A percentile compares a stretch with the other conserved stretches of the same genome.
phyloP scores from a whole-genome alignment of 2,113 vertebrate genomes.

The Oryzias melastigma region DNA sequence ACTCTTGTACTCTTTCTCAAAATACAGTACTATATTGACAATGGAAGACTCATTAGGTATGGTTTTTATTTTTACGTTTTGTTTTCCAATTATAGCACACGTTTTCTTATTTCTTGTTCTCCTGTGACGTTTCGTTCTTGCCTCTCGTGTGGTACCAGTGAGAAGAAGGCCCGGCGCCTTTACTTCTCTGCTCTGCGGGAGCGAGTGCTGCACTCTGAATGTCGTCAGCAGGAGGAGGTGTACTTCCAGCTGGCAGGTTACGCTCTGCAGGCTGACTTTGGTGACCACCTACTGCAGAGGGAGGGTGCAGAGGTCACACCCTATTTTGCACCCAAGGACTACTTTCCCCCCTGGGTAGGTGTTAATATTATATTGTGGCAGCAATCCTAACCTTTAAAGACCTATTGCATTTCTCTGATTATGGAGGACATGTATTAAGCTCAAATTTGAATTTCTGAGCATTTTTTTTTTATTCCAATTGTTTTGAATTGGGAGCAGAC shows the following conservation, averaged over 20 bases:
- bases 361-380: neutral
- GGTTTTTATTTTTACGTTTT: slow-evolving; percentile 9
- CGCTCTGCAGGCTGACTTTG: slow-evolving; percentile 86
- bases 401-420: too few relatives aligned
- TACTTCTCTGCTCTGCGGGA: slow-evolving; percentile 87
- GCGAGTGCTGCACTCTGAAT: slow-evolving; percentile 84
- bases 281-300: slow-evolving; percentile 71
- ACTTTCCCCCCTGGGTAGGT: slow-evolving; percentile 91
- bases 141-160: slow-evolving; percentile 64
- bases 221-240: slow-evolving; percentile 85
- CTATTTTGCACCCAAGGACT: slow-evolving; percentile 88
- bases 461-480: too few relatives aligned
- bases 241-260: slow-evolving; percentile 90
- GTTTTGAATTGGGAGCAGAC: too few relatives aligned
- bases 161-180: slow-evolving; percentile 80
- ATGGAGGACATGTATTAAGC: too few relatives aligned
- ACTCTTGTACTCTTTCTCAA: slow-evolving; percentile 84
- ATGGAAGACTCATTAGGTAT: slow-evolving; percentile 87
- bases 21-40: slow-evolving; percentile 89
- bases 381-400: neutral
- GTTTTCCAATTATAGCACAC: neutral
- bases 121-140: neutral
- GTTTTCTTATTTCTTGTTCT: neutral
- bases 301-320: slow-evolving; percentile 51
- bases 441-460: too few relatives aligned